Conservation (phyloP, 1,140 invertebrate genomes). For the Drosophila pandora region DNA sequence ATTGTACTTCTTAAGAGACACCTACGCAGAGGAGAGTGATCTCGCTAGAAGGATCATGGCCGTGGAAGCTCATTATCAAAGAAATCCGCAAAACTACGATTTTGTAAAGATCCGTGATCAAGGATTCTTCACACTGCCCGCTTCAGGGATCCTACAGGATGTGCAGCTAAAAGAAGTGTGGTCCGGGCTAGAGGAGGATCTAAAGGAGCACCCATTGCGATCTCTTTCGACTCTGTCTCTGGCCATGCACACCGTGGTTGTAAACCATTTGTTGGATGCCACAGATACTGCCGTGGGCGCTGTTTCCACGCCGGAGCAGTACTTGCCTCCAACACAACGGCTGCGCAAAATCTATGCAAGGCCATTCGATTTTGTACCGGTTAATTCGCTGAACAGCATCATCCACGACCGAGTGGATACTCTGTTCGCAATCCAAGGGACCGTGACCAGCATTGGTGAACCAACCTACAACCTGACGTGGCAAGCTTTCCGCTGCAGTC, state of each 20-base stretch:
- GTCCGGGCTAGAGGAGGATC: conserved; percentile 85
- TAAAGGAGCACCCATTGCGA: conserved; percentile 85
- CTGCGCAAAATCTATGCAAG: conserved; percentile 64
- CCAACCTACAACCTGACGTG: conserved; percentile 89
- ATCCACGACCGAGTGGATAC: conserved; percentile 83
- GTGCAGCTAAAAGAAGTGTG: conserved; percentile 84
- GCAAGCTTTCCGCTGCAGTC: conserved; percentile 91
- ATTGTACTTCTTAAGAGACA: conserved; percentile 86
- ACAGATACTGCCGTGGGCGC: conserved; percentile 5
- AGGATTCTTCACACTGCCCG: conserved; percentile 84
- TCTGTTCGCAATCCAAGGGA: conserved; percentile 91
- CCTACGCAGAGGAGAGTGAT: conserved; percentile 81
- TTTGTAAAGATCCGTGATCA: conserved; percentile 84
- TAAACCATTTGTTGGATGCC: conserved; percentile 40
- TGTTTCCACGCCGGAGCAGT: conserved; percentile 17
- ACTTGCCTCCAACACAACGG: conserved; percentile 26
- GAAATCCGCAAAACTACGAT: conserved; percentile 75
- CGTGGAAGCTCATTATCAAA: conserved; percentile 79
- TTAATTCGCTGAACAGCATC: conserved; percentile 49
- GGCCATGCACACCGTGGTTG: conserved; percentile 87
- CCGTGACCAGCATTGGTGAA: conserved; percentile 92
- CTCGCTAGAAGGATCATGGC: conserved; percentile 84
- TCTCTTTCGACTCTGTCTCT: conserved; percentile 86
- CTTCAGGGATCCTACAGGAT: conserved; percentile 84
- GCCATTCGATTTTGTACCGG: conserved; percentile 42